Evolutionary conservation across 2,113 vertebrate species (phyloP), one percentile per base, ranked within the genome.

Genomic region (Neogobius melanostomus): DNA sequence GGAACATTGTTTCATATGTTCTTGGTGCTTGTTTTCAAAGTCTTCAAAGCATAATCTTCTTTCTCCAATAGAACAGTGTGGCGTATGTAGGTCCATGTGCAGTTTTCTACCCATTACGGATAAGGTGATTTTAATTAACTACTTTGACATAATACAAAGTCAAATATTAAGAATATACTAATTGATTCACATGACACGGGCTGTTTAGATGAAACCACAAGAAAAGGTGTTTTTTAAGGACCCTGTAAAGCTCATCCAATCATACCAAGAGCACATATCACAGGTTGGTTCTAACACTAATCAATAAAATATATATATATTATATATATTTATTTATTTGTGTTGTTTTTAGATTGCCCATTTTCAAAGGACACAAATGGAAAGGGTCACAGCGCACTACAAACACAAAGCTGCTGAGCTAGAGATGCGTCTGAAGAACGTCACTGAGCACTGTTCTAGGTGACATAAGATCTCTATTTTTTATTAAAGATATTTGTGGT

Each of bases 151-250:
- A 28, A 60, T 43, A 14, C 5, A n/a, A 60, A 11, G 42, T 16
- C 16, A 54, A 54, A 17, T 15, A 50, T 50, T 54, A 54, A 4
- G 28, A 56, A 28, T 56, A 16, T n/a, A 7, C 8, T 17, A 53
- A 53, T 53, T 11, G 6, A 53, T 53, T 6, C 4, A 2, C 53
- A 56, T 56, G 17, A 10, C n/a, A 7, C 7, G 21, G 28, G 28
- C 66, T 48, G 70, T 72, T 66, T 75, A 97, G 95, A 93, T 97
- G 87, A 95, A 95, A 77, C 90, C 92, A 48, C 92, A 93, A 76
- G 95, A 95, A 82, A 95, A 92, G 66, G 89, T 92, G 69, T 95
- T 93, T 88, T 95, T 97, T 86, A 93, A 68, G 85, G 94, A 91
- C 65, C 94, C 93, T 2, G 57, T 91, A 61, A 94, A 94, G 61